Conservation (phyloP, 2,113 vertebrate species). For the Fulmarus glacialis region DNA sequence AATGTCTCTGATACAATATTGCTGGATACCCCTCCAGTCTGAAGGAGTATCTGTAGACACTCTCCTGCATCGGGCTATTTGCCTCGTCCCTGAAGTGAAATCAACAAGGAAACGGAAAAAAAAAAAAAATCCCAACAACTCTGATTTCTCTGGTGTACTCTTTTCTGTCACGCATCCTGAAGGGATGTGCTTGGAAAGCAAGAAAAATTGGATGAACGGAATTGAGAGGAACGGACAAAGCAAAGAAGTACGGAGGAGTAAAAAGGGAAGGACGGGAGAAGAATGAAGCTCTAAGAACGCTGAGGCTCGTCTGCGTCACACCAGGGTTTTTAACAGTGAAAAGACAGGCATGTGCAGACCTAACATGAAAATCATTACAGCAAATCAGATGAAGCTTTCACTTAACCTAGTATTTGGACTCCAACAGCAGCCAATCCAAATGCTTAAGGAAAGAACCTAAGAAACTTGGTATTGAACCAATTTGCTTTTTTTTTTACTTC, state of each 20-base stretch:
- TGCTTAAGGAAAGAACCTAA: neutral
- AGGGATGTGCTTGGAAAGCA: neutral
- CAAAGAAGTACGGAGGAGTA: neutral
- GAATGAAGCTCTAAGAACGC: neutral
- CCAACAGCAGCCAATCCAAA: neutral
- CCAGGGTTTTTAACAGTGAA: neutral
- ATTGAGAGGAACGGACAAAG: conserved; percentile 30
- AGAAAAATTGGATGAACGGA: neutral
- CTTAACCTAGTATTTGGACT: neutral
- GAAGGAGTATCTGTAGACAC: neutral
- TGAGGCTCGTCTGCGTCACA: neutral
- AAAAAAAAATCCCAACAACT: neutral
- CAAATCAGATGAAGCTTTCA: neutral
- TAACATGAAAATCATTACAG: neutral
- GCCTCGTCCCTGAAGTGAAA: neutral
- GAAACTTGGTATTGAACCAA: neutral
- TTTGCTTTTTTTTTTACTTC: neutral
- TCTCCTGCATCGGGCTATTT: neutral
- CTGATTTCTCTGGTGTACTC: neutral
- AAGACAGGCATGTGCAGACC: neutral
- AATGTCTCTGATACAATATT: neutral
- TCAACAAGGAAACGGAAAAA: neutral
- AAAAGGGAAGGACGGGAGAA: neutral
- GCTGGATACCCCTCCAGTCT: neutral
- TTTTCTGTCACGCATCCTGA: neutral